Base-by-base conservation (phyloP, 2,113 vertebrate genomes). In the Puffinus mauretanicus region DNA sequence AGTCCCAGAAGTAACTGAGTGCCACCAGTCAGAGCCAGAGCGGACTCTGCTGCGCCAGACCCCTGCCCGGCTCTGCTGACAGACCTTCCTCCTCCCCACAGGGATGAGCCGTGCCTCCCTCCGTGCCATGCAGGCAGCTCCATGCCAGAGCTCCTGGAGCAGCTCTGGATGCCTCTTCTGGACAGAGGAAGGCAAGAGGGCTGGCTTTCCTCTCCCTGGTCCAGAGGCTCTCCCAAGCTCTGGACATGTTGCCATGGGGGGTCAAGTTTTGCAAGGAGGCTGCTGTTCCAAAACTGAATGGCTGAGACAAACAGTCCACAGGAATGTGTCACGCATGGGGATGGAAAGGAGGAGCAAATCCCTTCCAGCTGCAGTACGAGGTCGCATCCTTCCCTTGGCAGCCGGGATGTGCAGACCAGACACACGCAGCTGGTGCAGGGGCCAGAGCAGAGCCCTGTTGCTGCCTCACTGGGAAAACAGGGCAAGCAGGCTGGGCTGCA, bases 41-140 rank as follows among this genome's bases (percentile, higher is more conserved):
- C 0, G 15, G 42, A 2, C 10, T 27, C 32, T 30, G 36, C 34
- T 44, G 17, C 2, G 3, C 24, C 16, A 30, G 38, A 40, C 3
- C 25, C 36, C 16, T 8, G 6, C 25, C 44, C 60, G 55, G 30
- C 47, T 30, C 46, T n/a, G 54, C 64, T 6, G 44, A 12, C 21
- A 5, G 3, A 47, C 36, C 36, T 38, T 19, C 38, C 18, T 66
- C 38, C 52, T 38, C 46, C 66, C 66, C 44, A 3, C 11, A 13
- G 52, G n/a, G 52, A 12, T n/a, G 34, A 75, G 30, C 25, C n/a
- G 8, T 24, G 19, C 34, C 18, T 44, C 24, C 32, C 38, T 18
- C 60, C 34, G 10, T 19, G 29, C 34, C 69, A 9, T 13, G 29
- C 30, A 14, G 34, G 34, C 40, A 47, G 40, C 64, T 54, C 54